Percentiles rank a stretch among this genome's conserved stretches.
These are phyloP conservation scores for Notodonta ziczac DNA, from an alignment of 2,888 invertebrate genomes.

Conservation along the genomic window DNA sequence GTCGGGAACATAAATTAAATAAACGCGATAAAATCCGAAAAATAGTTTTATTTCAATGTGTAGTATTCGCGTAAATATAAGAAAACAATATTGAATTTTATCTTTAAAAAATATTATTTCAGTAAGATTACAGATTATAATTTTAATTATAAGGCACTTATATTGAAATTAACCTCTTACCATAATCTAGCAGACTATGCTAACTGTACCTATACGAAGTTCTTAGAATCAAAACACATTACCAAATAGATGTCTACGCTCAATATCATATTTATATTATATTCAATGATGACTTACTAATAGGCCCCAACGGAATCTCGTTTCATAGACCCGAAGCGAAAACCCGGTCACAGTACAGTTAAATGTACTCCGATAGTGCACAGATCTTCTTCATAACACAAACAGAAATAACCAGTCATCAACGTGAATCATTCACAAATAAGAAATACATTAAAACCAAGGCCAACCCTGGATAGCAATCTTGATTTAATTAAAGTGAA, in stretches of 20 bases:
- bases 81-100: too few species aligned
- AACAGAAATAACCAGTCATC: constrained; percentile 40
- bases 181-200: background rate
- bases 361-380: constrained; percentile 32
- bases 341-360: constrained; percentile 50
- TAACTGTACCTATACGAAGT: background rate
- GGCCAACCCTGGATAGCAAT: constrained; percentile 19
- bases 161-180: too few species aligned
- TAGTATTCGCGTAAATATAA: too few species aligned
- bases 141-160: too few species aligned
- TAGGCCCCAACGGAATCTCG: constrained; percentile 15
- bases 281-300: constrained; percentile 14
- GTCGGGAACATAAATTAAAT: too few species aligned
- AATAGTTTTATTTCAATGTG: too few species aligned
- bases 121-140: too few species aligned
- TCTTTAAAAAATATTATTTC: too few species aligned
- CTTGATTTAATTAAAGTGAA: constrained; percentile 15
- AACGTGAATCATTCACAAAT: constrained; percentile 31
- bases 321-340: constrained; percentile 35
- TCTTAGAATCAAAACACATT: constrained; percentile 1
- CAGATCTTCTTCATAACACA: constrained; percentile 30
- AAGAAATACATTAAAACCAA: constrained; percentile 25
- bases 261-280: constrained; percentile 11
- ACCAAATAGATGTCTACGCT: background rate
- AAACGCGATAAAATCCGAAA: too few species aligned